Evolutionary conservation across 2,113 vertebrate species (phyloP), one percentile per base, ranked within the genome.

Genomic region (Ochotona curzoniae): DNA sequence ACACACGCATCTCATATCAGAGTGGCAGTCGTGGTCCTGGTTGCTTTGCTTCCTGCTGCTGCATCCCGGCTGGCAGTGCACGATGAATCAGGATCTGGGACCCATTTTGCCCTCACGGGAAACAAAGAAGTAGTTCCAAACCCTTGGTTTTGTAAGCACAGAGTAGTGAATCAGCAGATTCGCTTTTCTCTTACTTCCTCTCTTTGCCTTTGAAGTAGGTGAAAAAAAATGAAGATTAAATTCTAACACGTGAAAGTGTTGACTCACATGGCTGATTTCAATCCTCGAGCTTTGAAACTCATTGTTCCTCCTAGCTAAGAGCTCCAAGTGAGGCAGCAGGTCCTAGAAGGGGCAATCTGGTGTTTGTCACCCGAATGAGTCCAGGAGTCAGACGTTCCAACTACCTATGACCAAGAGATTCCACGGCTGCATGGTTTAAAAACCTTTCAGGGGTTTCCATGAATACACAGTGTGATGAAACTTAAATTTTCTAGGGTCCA

Each of bases 401-500:
- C 10, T 64, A 25, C n/a, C 32, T 66, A 13, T 83, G n/a, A 2
- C 64, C 81, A 87, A 85, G 26, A 54, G 23, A 81, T 44, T 78
- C 23, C 75, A 38, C 57, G 54, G 73, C 3, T 51, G 2, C 28
- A 47, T n/a, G 5, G 18, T 66, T 88, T 69, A 64, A 81, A 81
- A 87, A n/a, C 3, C 28, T 49, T 6, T 8, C 83, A 71, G 30
- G 32, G 26, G 25, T 74, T 44, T 69, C 76, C 9, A 32, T 15
- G 63, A 17, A 26, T 30, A 35, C 6, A 6, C 5, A 82, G 2
- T 28, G 15, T 78, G 25, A 75, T 44, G 20, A 2, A 38, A 69
- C 23, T 87, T 74, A 70, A 32, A 57, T 74, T 85, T 88, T 82
- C 90, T 63, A 86, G 63, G 26, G 25, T 38, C 57, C 92, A 73